These are phyloP conservation scores for Orientallactaga sibirica DNA, from an alignment of 2,797 vertebrate genomes.

Conservation along the genomic window DNA sequence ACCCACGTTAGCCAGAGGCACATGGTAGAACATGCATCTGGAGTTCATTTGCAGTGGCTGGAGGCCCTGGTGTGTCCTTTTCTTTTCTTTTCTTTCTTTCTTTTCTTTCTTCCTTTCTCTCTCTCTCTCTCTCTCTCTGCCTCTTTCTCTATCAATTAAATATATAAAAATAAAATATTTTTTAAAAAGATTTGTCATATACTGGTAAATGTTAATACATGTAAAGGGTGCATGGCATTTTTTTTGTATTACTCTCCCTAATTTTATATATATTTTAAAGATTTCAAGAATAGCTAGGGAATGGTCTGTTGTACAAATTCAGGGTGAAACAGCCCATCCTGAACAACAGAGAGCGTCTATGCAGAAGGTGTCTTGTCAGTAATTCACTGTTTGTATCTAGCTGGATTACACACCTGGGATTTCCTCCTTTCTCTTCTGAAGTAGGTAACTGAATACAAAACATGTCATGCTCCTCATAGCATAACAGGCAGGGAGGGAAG, in stretches of 20 bases:
- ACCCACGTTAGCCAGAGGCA: too few relatives aligned
- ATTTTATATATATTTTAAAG: not conserved
- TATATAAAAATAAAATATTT: too few relatives aligned
- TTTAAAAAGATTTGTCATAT: too few relatives aligned
- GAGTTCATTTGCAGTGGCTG: too few relatives aligned
- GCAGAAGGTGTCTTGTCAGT: not conserved
- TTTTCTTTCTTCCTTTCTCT: too few relatives aligned
- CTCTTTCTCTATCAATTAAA: too few relatives aligned
- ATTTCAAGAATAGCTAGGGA: not conserved
- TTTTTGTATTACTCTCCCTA: conserved; percentile 8
- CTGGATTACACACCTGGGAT: conserved; percentile 3
- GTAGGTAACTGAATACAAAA: not conserved
- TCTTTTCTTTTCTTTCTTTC: too few relatives aligned
- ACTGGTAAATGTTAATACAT: not conserved
- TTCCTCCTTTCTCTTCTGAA: conserved; percentile 9
- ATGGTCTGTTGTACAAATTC: not conserved
- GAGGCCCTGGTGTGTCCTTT: too few relatives aligned
- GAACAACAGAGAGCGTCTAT: conserved; percentile 14
- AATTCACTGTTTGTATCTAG: conserved; percentile 42
- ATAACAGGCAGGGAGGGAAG: not conserved
- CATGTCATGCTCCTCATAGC: not conserved
- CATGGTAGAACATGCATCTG: too few relatives aligned
- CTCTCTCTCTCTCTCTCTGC: too few relatives aligned
- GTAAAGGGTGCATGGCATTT: not conserved
- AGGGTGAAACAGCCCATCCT: not conserved